A percentile compares a stretch with the other conserved stretches of the same genome.
phyloP scores from a whole-genome alignment of 2,888 invertebrate genomes.

The Epinotia brunnichana region DNA sequence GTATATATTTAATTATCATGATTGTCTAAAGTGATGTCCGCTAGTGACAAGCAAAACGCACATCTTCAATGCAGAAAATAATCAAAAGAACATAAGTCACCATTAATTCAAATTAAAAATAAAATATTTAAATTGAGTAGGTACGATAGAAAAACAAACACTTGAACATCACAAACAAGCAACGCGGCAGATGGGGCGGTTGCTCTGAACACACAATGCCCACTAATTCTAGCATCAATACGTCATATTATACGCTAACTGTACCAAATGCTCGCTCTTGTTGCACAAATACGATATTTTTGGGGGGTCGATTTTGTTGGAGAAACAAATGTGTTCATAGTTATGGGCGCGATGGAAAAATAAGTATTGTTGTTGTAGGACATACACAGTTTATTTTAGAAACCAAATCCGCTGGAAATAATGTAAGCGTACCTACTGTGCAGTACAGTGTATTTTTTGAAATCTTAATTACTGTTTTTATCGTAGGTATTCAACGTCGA shows the following conservation, averaged over 20 bases:
- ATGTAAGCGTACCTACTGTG: too few relatives aligned
- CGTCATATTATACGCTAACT: slow-evolving; percentile 62
- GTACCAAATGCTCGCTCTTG: slow-evolving; percentile 69
- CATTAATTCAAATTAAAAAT: slow-evolving; percentile 9
- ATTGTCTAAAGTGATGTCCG: neutral
- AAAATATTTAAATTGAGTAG: slow-evolving; percentile 11
- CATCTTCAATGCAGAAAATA: neutral
- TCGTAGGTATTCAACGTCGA: too few relatives aligned
- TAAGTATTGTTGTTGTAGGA: neutral
- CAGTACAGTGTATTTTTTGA: too few relatives aligned
- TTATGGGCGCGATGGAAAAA: slow-evolving; percentile 21
- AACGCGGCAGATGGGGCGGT: slow-evolving; percentile 74
- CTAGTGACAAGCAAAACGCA: neutral
- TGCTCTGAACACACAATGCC: slow-evolving; percentile 70
- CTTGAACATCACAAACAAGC: slow-evolving; percentile 55
- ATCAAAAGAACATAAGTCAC: slow-evolving; percentile 52
- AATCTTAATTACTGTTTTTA: too few relatives aligned
- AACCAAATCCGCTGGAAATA: neutral
- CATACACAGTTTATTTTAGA: neutral
- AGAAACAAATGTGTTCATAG: slow-evolving; percentile 37
- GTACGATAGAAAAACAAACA: slow-evolving; percentile 56
- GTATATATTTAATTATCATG: too few relatives aligned
- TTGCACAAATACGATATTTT: slow-evolving; percentile 66
- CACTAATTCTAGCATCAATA: slow-evolving; percentile 75
- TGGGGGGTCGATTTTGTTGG: slow-evolving; percentile 36